Base-by-base conservation (phyloP, 1,140 invertebrate genomes). In the Myzus persicae region DNA sequence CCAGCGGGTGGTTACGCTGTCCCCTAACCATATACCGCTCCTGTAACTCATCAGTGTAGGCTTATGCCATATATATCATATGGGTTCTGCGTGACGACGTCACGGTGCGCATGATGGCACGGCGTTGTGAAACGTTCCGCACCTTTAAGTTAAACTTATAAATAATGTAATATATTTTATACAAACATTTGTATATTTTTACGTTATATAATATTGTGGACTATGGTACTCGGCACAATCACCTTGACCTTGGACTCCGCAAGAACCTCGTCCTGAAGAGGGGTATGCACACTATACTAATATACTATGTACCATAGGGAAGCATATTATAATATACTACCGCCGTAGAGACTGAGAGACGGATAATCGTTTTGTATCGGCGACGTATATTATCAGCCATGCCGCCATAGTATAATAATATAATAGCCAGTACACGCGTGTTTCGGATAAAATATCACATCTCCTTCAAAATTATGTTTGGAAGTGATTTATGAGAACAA, bases 401-500 rank as follows among this genome's bases (percentile, higher is more conserved):
- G 59, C 31, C 26, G 31, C 59, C 18, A 76, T 67, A 14, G 31
- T 20, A 76, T 76, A n/a, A 76, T n/a, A 87, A 20, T 87, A 87
- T 46, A n/a, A 87, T 26, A 11, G 42, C 84, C 24, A 11, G 82
- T 31, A 42, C 42, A 44, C 9, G 26, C 20, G 87, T 51, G 42
- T 88, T 36, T 88, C 44, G 6, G 44, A 88, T 88, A 88, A 36
- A 88, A 88, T 88, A 88, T 88, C 44, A 46, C 36, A 36, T 48
- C 14, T 88, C n/a, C 46, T 48, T 46, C 51, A 36, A 88, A 88
- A 48, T 88, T 48, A 88, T 22, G 87, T 88, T 88, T 88, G 44
- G 31, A 24, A 48, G 87, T 88, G 87, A 88, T 88, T 88, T 88
- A 88, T 88, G 87, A 88, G 87, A 48, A 88, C 87, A 36, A 48